Evolutionary conservation across 2,113 vertebrate species (phyloP).

Genomic region (Amia ocellicauda): DNA sequence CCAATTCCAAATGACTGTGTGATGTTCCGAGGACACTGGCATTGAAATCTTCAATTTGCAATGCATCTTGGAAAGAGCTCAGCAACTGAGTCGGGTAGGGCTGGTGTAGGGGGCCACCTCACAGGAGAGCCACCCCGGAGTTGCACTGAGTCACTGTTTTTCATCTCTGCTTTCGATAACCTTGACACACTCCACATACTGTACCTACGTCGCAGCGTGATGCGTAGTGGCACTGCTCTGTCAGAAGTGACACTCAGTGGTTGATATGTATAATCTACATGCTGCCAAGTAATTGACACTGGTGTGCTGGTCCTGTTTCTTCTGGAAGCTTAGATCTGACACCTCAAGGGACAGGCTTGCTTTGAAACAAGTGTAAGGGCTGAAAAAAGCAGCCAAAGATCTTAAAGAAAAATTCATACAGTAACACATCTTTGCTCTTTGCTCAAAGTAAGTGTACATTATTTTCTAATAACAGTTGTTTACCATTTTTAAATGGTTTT

Average conservation of each 20-base stretch:
- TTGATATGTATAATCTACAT: slow-evolving; percentile 13
- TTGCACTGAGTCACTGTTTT: background rate
- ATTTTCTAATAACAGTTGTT: too few relatives aligned
- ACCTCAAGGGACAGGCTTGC: background rate
- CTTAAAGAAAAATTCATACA: too few relatives aligned
- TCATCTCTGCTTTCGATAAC: slow-evolving; percentile 7
- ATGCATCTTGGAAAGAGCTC: too few relatives aligned
- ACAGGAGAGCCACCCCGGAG: background rate
- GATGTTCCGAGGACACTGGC: background rate
- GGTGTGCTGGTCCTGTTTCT: background rate
- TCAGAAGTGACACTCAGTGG: slow-evolving; percentile 13
- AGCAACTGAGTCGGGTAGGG: background rate
- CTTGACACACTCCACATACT: slow-evolving; percentile 7
- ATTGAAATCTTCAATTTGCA: background rate
- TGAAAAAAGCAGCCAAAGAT: background rate
- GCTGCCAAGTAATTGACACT: slow-evolving; percentile 14
- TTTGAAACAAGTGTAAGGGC: background rate
- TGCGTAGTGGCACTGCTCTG: slow-evolving; percentile 2
- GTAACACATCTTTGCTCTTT: too few relatives aligned
- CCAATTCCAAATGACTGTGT: background rate
- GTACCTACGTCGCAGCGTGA: background rate
- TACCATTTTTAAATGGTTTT: too few relatives aligned
- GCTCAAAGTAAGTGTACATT: too few relatives aligned
- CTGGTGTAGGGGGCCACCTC: background rate
- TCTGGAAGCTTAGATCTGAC: background rate